These are phyloP conservation scores for Dermochelys coriacea DNA, from an alignment of 2,797 vertebrate species.

Conservation along the genomic window DNA sequence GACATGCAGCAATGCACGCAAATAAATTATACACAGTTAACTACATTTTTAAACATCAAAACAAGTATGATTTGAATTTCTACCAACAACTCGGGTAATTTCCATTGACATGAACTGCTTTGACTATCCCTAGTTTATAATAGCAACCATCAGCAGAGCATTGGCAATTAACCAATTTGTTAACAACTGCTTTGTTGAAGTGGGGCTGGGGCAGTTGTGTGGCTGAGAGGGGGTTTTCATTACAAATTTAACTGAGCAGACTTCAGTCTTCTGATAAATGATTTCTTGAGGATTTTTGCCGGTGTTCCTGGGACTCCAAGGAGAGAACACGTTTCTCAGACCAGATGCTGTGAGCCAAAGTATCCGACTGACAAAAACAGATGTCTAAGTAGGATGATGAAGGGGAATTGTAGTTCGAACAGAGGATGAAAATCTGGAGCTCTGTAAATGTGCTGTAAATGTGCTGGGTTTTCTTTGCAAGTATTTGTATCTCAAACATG, in stretches of 20 bases:
- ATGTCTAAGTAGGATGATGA: not conserved
- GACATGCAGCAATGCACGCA: not conserved
- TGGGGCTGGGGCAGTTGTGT: conserved; percentile 31
- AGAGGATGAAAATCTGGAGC: conserved; percentile 8
- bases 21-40: conserved; percentile 6
- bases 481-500: not conserved
- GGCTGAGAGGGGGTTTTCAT: not conserved
- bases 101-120: not conserved
- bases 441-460: not conserved
- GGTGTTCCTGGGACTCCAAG: conserved; percentile 26
- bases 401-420: not conserved
- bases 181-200: conserved; percentile 58
- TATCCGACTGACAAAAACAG: conserved; percentile 40
- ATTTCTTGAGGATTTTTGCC: conserved; percentile 53
- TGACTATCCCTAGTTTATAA: conserved; percentile 11
- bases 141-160: conserved; percentile 60
- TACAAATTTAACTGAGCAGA: conserved; percentile 27
- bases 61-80: not conserved
- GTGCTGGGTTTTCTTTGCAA: not conserved
- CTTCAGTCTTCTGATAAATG: conserved; percentile 33
- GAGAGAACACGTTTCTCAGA: conserved; percentile 59
- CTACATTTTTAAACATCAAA: not conserved
- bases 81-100: conserved; percentile 6
- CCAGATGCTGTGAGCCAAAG: conserved; percentile 57
- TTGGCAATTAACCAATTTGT: conserved; percentile 46